These are phyloP conservation scores for Zaprionus inermis DNA, from an alignment of 1,140 invertebrate genomes.

Conservation along the genomic window DNA sequence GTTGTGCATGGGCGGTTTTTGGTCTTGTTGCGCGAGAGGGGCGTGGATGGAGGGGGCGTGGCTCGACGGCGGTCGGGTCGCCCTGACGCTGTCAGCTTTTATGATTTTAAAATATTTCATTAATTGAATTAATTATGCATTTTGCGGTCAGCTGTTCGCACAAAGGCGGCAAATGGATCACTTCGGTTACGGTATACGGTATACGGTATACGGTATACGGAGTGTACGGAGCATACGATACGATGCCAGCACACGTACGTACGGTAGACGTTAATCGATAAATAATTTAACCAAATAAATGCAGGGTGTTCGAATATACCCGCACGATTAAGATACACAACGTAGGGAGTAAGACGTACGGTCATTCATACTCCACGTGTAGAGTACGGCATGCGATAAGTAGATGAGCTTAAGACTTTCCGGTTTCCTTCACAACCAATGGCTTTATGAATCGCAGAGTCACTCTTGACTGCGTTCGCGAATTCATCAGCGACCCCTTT, in stretches of 20 bases:
- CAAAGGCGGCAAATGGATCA: conserved; percentile 16
- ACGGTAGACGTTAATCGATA: not conserved
- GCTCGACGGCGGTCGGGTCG: not conserved
- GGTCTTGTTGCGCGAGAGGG: not conserved
- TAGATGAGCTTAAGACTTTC: too few relatives aligned
- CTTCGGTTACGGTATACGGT: not conserved
- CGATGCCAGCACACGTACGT: not conserved
- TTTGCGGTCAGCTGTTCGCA: conserved; percentile 53
- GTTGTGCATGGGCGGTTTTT: conserved; percentile 1
- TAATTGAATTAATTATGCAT: conserved; percentile 78
- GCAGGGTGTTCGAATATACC: too few relatives aligned
- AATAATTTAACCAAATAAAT: too few relatives aligned
- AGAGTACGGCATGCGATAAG: too few relatives aligned
- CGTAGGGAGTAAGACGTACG: too few relatives aligned
- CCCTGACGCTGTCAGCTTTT: conserved; percentile 44
- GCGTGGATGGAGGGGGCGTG: not conserved
- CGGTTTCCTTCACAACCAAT: too few relatives aligned
- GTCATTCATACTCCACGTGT: too few relatives aligned
- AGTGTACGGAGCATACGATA: not conserved
- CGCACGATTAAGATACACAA: not conserved
- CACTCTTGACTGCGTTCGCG: too few relatives aligned
- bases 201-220: not conserved
- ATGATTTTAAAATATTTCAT: conserved; percentile 71
- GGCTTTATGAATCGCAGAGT: too few relatives aligned
- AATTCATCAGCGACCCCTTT: not conserved